Evolutionary conservation across 2,113 vertebrate species (phyloP), one percentile per base, ranked within the genome.

Genomic region (Alethe diademata): DNA sequence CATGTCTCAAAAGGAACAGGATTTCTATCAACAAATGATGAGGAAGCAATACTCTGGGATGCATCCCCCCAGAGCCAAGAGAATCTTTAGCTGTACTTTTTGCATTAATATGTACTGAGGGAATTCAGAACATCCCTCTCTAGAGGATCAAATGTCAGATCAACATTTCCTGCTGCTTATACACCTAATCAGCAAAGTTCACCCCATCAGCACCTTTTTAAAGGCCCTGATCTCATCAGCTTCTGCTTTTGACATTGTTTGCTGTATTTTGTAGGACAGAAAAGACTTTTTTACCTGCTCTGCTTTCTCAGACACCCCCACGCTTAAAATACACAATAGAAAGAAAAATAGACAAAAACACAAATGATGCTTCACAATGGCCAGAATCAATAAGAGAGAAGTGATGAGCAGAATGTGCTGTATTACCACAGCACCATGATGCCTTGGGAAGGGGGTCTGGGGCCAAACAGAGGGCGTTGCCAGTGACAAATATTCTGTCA

Each of bases 11-110:
- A 95, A 93, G 87, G 40, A 95, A 94, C 83, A 96, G 92, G 95
- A 88, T 94, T 97, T 91, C 92, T 86, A 95, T 96, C 96, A 97
- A 88, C 91, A 93, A 96, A 95, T 93, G 92, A 97, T 97, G 96
- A 97, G 88, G 94, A 95, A 93, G 95, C 92, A 96, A 92, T 94
- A 94, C 86, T 92, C 36, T 38, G 42, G 83, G 92, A 88, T 86
- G 95, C 78, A 95, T 92, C 54, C 65, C 83, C 85, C 58, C 0
- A 0, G 94, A 95, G 95, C 78, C 84, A 90, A 70, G 72, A 83
- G 91, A 48, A 78, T 95, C 94, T 96, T 91, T 33, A 85, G 82
- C 83, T 48, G 31, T 54, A 70, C 60, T 75, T 95, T 90, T 60
- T 78, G 90, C 95, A 94, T 96, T 97, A 96, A 97, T 92, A 87